Evolutionary conservation across 2,888 invertebrate genomes (phyloP).

Genomic region (Eulithis testata): DNA sequence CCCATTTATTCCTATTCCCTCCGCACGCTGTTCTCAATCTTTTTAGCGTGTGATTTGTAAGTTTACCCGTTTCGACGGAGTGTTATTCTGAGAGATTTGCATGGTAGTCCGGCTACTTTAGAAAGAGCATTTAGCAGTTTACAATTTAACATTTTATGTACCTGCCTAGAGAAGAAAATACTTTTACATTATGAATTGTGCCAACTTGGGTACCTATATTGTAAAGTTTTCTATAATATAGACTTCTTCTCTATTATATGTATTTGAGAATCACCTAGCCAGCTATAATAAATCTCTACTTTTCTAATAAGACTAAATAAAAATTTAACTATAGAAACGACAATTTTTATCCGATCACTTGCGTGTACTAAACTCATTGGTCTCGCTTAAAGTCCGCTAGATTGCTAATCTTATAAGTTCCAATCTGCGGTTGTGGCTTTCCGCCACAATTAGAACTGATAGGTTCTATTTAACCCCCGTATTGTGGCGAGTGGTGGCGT

Average conservation of each 20-base stretch:
- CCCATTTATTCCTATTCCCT: slow-evolving; percentile 40
- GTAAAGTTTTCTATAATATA: no score
- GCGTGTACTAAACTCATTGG: no score
- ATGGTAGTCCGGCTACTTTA: slow-evolving; percentile 20
- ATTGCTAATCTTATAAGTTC: slow-evolving; percentile 57
- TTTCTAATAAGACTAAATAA: no score
- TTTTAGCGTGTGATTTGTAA: slow-evolving; percentile 38
- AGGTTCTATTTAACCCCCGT: slow-evolving; percentile 55
- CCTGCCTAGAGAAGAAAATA: no score
- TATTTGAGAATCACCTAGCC: no score
- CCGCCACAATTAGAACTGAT: slow-evolving; percentile 66
- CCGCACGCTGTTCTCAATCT: slow-evolving; percentile 35
- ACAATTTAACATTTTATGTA: neutral
- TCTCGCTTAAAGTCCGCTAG: slow-evolving; percentile 24
- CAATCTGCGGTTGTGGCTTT: slow-evolving; percentile 61
- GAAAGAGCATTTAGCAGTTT: neutral
- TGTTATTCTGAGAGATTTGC: slow-evolving; percentile 22
- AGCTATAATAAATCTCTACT: no score
- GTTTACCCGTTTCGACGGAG: slow-evolving; percentile 26
- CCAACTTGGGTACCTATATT: no score
- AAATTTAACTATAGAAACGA: no score
- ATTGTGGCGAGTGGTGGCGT: slow-evolving; percentile 45
- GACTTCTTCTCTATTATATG: no score
- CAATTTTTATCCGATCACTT: no score
- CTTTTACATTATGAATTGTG: no score